Conservation (phyloP, 2,888 invertebrate genomes). For the Brachypalpus laphriformis region DNA sequence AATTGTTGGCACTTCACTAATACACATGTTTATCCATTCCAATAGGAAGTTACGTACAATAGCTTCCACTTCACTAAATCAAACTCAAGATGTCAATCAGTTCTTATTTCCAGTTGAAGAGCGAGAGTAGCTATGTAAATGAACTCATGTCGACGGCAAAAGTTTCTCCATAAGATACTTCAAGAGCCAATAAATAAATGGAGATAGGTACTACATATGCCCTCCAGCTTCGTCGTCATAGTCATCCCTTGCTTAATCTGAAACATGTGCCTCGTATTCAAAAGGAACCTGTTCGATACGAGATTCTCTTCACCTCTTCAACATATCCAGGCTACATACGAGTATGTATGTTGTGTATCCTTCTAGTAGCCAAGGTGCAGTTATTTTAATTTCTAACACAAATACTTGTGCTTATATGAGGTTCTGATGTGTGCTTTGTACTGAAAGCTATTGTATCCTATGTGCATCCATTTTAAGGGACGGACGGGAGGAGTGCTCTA, state of each 20-base stretch:
- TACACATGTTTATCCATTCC: not conserved
- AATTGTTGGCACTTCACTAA: not conserved
- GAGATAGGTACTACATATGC: not conserved
- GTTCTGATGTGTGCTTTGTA: not conserved
- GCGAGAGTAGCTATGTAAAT: not conserved
- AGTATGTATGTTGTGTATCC: not conserved
- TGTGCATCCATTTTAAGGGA: not conserved
- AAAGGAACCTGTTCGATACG: not conserved
- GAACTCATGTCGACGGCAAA: not conserved
- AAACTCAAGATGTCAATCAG: conserved; percentile 4
- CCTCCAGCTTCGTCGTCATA: not conserved
- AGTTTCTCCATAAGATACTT: conserved; percentile 1
- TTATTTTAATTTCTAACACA: conserved; percentile 17
- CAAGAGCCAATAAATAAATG: not conserved
- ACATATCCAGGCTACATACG: not conserved
- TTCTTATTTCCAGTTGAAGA: too few species aligned
- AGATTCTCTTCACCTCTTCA: not conserved
- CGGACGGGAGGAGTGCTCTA: not conserved
- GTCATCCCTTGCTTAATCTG: conserved; percentile 3
- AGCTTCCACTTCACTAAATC: not conserved
- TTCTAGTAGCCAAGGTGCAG: not conserved
- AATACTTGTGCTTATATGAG: not conserved
- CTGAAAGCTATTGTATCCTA: not conserved
- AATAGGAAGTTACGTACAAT: not conserved
- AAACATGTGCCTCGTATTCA: conserved; percentile 17